Evolutionary conservation across 2,113 vertebrate genomes (phyloP).

Genomic region (Xiphorhynchus elegans): DNA sequence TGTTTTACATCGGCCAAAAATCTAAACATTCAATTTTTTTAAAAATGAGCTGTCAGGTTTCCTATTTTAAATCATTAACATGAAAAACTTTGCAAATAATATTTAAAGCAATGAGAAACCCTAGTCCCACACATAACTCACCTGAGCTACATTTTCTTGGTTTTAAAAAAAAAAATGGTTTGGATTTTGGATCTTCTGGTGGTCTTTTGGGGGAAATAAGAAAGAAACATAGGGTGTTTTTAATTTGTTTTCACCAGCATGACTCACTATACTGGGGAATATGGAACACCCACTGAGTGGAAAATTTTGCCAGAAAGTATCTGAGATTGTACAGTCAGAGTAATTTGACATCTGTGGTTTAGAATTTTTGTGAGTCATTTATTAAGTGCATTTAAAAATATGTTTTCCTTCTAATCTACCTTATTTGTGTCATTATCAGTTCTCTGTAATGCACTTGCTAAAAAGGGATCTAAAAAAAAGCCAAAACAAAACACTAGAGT

Average conservation of each 20-base stretch:
- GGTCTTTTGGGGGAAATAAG: fast-evolving
- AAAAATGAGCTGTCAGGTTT: not conserved
- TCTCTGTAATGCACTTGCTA: not conserved
- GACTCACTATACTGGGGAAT: not conserved
- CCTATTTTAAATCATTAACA: not conserved
- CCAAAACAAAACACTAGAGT: not conserved
- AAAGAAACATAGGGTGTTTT: not conserved
- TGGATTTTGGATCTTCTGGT: not conserved
- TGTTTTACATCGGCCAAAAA: not conserved
- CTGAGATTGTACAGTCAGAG: not conserved
- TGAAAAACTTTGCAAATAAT: not conserved
- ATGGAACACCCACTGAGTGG: not conserved
- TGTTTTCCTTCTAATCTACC: slow-evolving; percentile 5
- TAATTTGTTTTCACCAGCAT: not conserved
- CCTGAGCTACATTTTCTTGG: not conserved
- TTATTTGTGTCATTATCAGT: slow-evolving; percentile 16
- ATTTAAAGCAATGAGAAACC: not conserved
- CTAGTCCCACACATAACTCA: not conserved
- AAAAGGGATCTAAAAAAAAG: not conserved
- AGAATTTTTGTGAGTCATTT: slow-evolving; percentile 29
- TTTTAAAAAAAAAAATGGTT: not conserved
- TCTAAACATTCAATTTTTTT: not conserved
- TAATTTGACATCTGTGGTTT: slow-evolving; percentile 21
- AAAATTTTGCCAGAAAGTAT: slow-evolving; percentile 30
- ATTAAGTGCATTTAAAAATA: slow-evolving; percentile 43